Evolutionary conservation across 2,113 vertebrate genomes (phyloP).

Genomic region (Aegotheles bennettii): DNA sequence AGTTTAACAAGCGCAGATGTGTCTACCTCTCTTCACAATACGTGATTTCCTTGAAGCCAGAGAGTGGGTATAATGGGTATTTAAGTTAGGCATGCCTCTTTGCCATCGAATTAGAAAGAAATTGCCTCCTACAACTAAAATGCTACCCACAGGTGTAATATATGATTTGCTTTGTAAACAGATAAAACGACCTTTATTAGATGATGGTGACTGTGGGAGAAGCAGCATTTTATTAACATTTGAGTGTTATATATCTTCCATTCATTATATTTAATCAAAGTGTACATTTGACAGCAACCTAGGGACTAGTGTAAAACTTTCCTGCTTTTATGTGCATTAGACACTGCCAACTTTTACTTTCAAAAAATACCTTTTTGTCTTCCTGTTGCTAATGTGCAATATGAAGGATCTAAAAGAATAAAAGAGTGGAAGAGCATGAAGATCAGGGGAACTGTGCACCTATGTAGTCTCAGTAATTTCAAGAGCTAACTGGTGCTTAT

Average conservation of each 20-base stretch:
- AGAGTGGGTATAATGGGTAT: slow-evolving; percentile 35
- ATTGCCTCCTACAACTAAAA: slow-evolving; percentile 62
- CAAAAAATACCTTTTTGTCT: neutral
- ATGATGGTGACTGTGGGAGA: neutral
- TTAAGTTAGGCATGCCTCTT: slow-evolving; percentile 53
- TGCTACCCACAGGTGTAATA: slow-evolving; percentile 51
- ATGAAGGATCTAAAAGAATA: neutral
- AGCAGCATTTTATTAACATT: slow-evolving; percentile 64
- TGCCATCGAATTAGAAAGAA: slow-evolving; percentile 61
- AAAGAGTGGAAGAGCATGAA: neutral
- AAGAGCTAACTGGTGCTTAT: neutral
- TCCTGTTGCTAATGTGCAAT: neutral
- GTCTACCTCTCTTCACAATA: slow-evolving; percentile 20
- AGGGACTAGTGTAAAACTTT: slow-evolving; percentile 16
- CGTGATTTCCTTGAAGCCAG: slow-evolving; percentile 49
- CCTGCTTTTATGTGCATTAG: neutral
- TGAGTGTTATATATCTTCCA: slow-evolving; percentile 14
- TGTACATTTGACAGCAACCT: slow-evolving; percentile 23
- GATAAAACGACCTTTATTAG: slow-evolving; percentile 58
- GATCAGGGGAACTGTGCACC: neutral
- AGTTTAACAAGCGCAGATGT: slow-evolving; percentile 12
- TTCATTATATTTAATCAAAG: slow-evolving; percentile 58
- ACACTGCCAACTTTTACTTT: neutral
- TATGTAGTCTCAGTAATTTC: neutral
- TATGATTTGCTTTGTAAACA: slow-evolving; percentile 68